Evolutionary conservation across 1,140 invertebrate species (phyloP).

Genomic region (Ganaspis sp.): DNA sequence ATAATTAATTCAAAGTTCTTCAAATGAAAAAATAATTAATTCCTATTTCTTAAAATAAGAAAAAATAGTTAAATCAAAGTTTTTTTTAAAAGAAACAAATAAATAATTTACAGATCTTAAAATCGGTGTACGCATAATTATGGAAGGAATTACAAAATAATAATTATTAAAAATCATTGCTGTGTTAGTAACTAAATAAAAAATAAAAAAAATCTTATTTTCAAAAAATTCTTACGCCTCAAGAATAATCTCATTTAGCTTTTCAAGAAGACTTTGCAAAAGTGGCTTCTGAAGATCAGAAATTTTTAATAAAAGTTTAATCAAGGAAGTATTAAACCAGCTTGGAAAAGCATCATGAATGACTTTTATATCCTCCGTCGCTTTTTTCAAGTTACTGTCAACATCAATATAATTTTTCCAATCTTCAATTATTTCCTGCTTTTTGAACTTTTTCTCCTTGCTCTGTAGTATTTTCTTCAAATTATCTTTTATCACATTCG

Average conservation of each 20-base stretch:
- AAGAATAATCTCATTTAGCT: conserved; percentile 68
- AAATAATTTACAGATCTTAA: no score
- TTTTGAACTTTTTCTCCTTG: conserved; percentile 34
- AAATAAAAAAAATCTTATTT: not conserved
- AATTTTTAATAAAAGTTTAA: conserved; percentile 66
- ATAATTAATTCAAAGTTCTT: no score
- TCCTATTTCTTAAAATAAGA: no score
- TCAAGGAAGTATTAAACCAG: conserved; percentile 57
- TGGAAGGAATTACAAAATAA: no score
- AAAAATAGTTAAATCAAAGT: no score
- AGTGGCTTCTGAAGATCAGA: conserved; percentile 65
- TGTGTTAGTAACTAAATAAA: no score
- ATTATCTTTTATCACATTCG: conserved; percentile 53
- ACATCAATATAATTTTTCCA: conserved; percentile 63
- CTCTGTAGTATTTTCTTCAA: conserved; percentile 59
- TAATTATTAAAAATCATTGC: no score
- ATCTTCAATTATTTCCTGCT: conserved; percentile 56
- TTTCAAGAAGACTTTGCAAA: conserved; percentile 58
- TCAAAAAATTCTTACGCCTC: conserved; percentile 56
- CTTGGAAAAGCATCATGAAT: conserved; percentile 43
- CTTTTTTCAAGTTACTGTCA: conserved; percentile 62
- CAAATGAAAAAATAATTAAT: no score
- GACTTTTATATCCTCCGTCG: conserved; percentile 59
- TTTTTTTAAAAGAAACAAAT: no score
- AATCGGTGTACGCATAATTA: no score